Evolutionary conservation across 2,797 vertebrate genomes (phyloP), one percentile per base, ranked within the genome.

Genomic region (Syndactyla subalaris): DNA sequence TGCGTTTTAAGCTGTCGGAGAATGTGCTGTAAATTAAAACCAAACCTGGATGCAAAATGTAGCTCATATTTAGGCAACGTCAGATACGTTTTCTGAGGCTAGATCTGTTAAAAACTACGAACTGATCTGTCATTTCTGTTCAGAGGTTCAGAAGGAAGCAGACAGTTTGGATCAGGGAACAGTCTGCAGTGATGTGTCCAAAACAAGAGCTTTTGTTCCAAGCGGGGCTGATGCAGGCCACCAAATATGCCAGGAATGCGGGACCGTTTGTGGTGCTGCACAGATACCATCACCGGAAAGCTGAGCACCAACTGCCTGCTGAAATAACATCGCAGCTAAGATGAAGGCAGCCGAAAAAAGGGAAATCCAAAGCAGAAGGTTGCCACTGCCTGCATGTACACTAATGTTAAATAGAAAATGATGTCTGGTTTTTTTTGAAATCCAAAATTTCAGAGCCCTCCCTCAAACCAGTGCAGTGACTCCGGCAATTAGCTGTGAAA

Each of bases 181-280:
- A 74, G 95, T 88, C 95, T 93, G 83, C 89, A 90, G 73, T 16
- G 54, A 11, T 96, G 52, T 78, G 81, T 90, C 83, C 83, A 85
- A 92, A 97, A 95, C 93, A 96, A 96, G 95, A 87, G 92, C 96
- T 97, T 97, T 97, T 97, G 96, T 97, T 97, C 90, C 90, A 48
- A 79, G 62, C 43, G 11, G 71, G 88, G 89, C 95, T 97, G 96
- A 97, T 95, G 95, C 80, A 93, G 38, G 61, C 94, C 77, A 85
- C 86, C 88, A 96, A 95, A 91, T 92, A 96, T 96, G 94, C 83
- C 16, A 90, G 39, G 96, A 96, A 97, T 96, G 96, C 21, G 34
- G 74, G 66, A 85, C 91, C 46, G 65, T 95, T 96, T 92, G 96
- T 72, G 93, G 92, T 41, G 83, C 93, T 82, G 32, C 88, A 6